phyloP scores from a whole-genome alignment of 2,113 vertebrate genomes.

The Cervus canadensis region DNA sequence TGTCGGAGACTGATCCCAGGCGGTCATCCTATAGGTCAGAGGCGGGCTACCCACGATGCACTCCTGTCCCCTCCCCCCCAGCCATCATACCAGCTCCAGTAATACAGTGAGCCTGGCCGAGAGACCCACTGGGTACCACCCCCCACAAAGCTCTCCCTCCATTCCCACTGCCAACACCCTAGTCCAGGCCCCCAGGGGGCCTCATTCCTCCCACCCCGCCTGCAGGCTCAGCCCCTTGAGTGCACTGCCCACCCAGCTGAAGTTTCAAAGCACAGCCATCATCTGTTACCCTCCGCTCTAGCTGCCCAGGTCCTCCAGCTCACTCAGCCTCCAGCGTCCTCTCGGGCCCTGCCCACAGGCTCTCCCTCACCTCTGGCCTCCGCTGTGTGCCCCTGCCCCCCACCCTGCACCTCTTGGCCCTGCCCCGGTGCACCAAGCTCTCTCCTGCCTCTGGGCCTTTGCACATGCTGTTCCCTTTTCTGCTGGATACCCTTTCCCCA shows the following conservation, averaged over 20 bases:
- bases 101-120: not conserved
- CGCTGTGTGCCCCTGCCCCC: rapidly evolving
- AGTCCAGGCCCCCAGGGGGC: rapidly evolving
- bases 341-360: not conserved
- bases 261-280: not conserved
- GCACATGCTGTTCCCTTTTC: not conserved
- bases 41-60: not conserved
- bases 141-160: not conserved
- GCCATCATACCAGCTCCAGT: not conserved
- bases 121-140: not conserved
- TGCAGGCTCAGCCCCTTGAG: not conserved
- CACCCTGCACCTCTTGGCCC: not conserved
- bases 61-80: not conserved
- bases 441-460: not conserved
- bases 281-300: not conserved
- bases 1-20: not conserved
- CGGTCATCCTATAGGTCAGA: not conserved
- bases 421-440: not conserved
- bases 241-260: not conserved
- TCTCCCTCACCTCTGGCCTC: not conserved
- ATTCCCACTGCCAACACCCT: not conserved
- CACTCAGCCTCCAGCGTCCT: not conserved
- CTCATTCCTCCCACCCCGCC: not conserved
- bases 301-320: not conserved
- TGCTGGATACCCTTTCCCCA: not conserved